phyloP scores from a whole-genome alignment of 2,888 invertebrate species.

The Eupithecia dodoneata region DNA sequence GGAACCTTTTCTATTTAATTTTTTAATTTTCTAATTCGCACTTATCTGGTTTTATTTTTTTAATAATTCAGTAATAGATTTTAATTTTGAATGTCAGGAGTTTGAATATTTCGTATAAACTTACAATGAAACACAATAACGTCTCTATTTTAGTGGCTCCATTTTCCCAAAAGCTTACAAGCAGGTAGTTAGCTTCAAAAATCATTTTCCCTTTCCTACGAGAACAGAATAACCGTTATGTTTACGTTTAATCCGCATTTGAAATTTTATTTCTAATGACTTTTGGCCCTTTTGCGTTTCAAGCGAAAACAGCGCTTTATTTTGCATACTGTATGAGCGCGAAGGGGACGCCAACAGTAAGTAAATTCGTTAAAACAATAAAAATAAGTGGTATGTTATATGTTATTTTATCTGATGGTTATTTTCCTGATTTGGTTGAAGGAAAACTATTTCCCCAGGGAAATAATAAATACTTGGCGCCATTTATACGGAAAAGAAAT shows the following conservation, averaged over 20 bases:
- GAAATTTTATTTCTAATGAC: slow-evolving; percentile 74
- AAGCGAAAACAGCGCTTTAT: slow-evolving; percentile 50
- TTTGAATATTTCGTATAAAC: too few species aligned
- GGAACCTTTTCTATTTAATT: too few species aligned
- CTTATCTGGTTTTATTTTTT: too few species aligned
- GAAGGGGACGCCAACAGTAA: neutral
- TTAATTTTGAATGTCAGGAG: too few species aligned
- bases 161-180: slow-evolving; percentile 54
- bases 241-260: slow-evolving; percentile 81
- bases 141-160: slow-evolving; percentile 48
- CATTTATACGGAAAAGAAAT: neutral
- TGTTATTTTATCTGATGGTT: too few species aligned
- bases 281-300: slow-evolving; percentile 45
- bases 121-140: neutral
- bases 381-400: too few species aligned
- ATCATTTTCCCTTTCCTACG: slow-evolving; percentile 76
- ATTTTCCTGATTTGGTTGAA: too few species aligned
- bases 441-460: too few species aligned
- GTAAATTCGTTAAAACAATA: neutral
- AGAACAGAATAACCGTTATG: slow-evolving; percentile 72
- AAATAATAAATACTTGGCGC: neutral
- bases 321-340: neutral
- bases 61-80: neutral
- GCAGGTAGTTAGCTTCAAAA: slow-evolving; percentile 79
- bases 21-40: too few species aligned